phyloP scores from a whole-genome alignment of 1,140 invertebrate genomes.

The Agrypnia vestita region DNA sequence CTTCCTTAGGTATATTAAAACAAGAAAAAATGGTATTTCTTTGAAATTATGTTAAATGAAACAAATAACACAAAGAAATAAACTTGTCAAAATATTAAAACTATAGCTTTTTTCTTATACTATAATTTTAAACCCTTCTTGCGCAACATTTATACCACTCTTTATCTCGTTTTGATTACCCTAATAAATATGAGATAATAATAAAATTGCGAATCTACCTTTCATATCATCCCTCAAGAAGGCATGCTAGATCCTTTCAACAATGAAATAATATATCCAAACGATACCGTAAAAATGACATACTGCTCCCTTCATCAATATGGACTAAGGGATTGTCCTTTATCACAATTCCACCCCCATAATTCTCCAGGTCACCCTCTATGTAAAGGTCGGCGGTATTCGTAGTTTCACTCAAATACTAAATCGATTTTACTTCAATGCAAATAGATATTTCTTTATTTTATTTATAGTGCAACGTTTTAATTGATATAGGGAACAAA shows the following conservation, averaged over 20 bases:
- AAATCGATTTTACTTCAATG: conserved; percentile 14
- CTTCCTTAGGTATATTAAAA: too few species aligned
- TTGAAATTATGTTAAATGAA: too few species aligned
- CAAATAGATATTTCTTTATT: neutral
- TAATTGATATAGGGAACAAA: too few species aligned
- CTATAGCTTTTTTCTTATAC: too few species aligned
- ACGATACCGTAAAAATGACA: conserved; percentile 55
- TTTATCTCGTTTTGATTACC: conserved; percentile 19
- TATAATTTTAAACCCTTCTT: conserved; percentile 19
- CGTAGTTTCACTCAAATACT: conserved; percentile 10
- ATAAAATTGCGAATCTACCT: conserved; percentile 36
- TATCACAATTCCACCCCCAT: conserved; percentile 31
- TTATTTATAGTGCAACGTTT: too few species aligned
- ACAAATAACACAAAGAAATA: too few species aligned
- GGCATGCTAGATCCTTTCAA: conserved; percentile 50
- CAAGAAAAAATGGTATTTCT: too few species aligned
- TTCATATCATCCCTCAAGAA: conserved; percentile 22
- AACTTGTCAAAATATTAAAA: too few species aligned
- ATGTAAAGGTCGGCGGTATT: conserved; percentile 4
- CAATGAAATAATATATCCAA: conserved; percentile 53
- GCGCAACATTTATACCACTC: conserved; percentile 16
- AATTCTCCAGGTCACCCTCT: conserved; percentile 19
- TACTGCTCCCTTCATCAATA: conserved; percentile 51
- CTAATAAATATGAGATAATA: conserved; percentile 47
- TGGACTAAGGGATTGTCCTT: conserved; percentile 44